Conservation (phyloP, 2,113 vertebrate species). For the Hucho hucho region DNA sequence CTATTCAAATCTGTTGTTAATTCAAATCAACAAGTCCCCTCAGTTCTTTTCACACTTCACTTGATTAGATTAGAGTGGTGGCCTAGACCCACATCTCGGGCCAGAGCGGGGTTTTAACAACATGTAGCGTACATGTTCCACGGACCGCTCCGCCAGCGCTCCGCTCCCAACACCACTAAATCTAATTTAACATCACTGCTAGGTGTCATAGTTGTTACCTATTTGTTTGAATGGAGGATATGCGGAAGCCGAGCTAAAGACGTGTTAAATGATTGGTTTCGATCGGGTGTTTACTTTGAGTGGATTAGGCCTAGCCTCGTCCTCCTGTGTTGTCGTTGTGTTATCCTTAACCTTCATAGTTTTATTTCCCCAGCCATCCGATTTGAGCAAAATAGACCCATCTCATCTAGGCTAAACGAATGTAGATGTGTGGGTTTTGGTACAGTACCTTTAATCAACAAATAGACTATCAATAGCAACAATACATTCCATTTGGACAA, state of each 20-base stretch:
- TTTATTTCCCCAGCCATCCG: neutral
- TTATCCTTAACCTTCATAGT: neutral
- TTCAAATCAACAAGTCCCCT: constrained; percentile 77
- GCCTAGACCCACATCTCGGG: neutral
- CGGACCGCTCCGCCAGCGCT: constrained; percentile 27
- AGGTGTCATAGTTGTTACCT: constrained; percentile 64
- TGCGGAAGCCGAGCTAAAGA: constrained; percentile 56
- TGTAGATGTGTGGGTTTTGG: neutral
- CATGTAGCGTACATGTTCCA: constrained; percentile 19
- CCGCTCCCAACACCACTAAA: constrained; percentile 32
- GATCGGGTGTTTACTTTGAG: constrained; percentile 53
- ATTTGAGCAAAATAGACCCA: neutral
- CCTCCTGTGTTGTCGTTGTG: no score
- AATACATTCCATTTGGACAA: constrained; percentile 15
- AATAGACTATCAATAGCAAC: constrained; percentile 11
- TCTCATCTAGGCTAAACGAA: neutral
- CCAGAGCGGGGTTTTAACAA: constrained; percentile 47
- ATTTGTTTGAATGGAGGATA: constrained; percentile 65
- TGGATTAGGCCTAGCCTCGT: constrained; percentile 48
- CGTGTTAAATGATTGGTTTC: constrained; percentile 65
- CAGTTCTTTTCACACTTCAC: constrained; percentile 72
- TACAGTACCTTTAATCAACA: constrained; percentile 52
- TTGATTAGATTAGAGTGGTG: constrained; percentile 78
- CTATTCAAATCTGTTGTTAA: constrained; percentile 75
- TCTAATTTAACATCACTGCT: constrained; percentile 51